Base-by-base conservation (phyloP, 2,113 vertebrate species). In the Lichenostomus cassidix region DNA sequence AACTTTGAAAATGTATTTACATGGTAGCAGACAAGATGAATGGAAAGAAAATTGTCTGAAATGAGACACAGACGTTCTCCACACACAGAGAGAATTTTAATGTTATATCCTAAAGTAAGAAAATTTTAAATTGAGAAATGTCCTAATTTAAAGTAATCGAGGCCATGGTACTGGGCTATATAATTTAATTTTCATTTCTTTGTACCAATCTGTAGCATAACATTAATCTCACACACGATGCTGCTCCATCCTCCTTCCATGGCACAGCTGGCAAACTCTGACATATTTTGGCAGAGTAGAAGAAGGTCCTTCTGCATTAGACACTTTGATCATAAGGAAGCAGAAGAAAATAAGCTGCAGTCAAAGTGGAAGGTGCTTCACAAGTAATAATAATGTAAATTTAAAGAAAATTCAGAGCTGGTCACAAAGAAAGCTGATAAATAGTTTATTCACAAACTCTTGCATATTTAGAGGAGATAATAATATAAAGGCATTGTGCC, bases 391-490 rank as follows among this genome's bases (percentile, higher is more conserved):
- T 83, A 93, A 91, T 87, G 83, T 56, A 92, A 90, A 95, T 96
- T 47, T 83, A 90, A 90, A 96, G 90, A 95, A 95, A 96, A 95
- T 94, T 94, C 84, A 70, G 85, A 91, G 78, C 22, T 86, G 56
- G 79, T 83, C 82, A 83, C 75, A 96, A 94, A 95, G 87, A 85
- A 83, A 92, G 74, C 56, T 3, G 47, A 88, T 70, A 90, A 87
- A 96, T 86, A 96, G 88, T 96, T 97, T 90, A 83, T 94, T 92
- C 88, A 95, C 83, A 96, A 96, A 97, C 79, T 81, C 50, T 88
- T 88, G 88, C 80, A 86, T 95, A 92, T 92, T 94, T 96, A 90
- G 79, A 91, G 59, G 35, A 86, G 83, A 93, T 78, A 75, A 92
- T 92, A 90, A 77, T 67, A 88, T 42, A 88, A 94, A 94, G 41